A percentile compares a stretch with the other conserved stretches of the same genome.
phyloP scores from a whole-genome alignment of 2,113 vertebrate species.

The Oxygymnocypris stewartii region DNA sequence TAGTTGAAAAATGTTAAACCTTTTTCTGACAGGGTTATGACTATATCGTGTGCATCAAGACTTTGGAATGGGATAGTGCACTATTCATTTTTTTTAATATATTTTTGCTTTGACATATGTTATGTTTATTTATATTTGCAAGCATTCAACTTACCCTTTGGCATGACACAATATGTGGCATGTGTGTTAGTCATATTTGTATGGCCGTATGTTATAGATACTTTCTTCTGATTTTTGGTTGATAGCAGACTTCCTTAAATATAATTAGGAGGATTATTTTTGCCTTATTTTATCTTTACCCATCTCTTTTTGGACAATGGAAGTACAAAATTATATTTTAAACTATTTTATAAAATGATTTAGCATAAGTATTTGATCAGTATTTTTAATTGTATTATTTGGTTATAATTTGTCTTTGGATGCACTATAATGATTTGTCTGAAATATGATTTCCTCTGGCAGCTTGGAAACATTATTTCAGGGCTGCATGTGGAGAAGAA shows the following conservation, averaged over 20 bases:
- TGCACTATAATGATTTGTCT: constrained; percentile 3
- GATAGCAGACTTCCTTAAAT: background rate
- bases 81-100: background rate
- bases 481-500: constrained; percentile 22
- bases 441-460: constrained; percentile 23
- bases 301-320: background rate
- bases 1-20: background rate
- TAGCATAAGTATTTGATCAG: too few species aligned
- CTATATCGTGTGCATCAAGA: too few species aligned
- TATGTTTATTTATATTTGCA: background rate
- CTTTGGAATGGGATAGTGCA: background rate
- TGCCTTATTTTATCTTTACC: background rate
- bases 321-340: background rate
- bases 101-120: background rate
- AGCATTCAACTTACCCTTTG: background rate
- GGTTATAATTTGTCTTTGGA: background rate
- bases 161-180: background rate
- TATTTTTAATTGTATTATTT: constrained; percentile 8
- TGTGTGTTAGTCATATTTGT: background rate
- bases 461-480: background rate
- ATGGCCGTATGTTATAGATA: background rate
- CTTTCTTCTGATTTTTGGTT: background rate
- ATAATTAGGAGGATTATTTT: background rate
- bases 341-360: background rate
- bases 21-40: background rate